Base-by-base conservation (phyloP, 2,113 vertebrate species). In the Oenanthe melanoleuca region DNA sequence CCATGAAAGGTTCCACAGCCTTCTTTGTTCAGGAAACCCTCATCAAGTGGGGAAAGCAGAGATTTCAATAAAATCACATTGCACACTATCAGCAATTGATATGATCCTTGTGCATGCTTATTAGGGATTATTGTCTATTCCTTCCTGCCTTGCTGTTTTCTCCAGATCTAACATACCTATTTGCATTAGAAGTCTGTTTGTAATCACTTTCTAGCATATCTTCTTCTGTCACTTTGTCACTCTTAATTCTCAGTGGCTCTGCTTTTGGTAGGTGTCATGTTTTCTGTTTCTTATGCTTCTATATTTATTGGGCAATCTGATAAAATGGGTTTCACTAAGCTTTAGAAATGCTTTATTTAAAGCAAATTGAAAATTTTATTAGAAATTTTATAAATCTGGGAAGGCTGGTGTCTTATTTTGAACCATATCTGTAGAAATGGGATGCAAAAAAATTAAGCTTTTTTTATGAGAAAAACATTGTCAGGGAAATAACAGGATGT, bases 331-430 rank as follows among this genome's bases (percentile, higher is more conserved):
- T 85, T 88, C 14, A 64, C 20, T 80, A 47, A 59, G 37, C 29
- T 88, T 77, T 90, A 28, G n/a, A 80, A 90, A 69, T 86, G 31
- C 13, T 65, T 94, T 77, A 70, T 52, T 89, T 88, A 88, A 57
- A 83, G 9, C 4, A 86, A 80, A 40, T 4, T 11, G 20, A 71
- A 87, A 56, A 33, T 57, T 60, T 53, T 49, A 70, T 70, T 90
- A 80, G 53, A 45, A 75, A 50, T 31, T 50, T 42, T 18, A 26
- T 66, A 50, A 34, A 21, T 50, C 15, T n/a, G 69, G 34, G 22
- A 60, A 61, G 44, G 28, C 17, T 4, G 0, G 28, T 65, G 14
- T 82, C 74, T 87, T 40, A 29, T 45, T 86, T 89, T 89, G 61
- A 87, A 80, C 9, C 4, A 1, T 18, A 12, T 49, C 20, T 37